These are phyloP conservation scores for Acleris laterana DNA, from an alignment of 2,888 invertebrate species.

Conservation along the genomic window DNA sequence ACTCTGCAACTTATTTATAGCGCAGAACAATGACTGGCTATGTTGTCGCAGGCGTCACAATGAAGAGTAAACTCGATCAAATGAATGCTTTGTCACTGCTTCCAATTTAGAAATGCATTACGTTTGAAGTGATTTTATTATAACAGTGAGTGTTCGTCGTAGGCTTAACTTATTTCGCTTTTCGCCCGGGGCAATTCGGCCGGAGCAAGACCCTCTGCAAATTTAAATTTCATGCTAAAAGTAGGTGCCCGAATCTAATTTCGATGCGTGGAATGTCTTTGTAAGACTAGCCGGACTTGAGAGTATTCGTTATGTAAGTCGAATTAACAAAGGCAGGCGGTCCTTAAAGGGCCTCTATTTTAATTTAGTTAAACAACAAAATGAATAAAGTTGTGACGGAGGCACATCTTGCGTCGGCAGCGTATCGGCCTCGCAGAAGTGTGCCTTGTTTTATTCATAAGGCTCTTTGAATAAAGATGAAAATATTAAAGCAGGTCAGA, in stretches of 20 bases:
- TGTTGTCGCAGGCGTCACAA: slow-evolving; percentile 22
- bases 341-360: slow-evolving; percentile 51
- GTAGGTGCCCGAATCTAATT: slow-evolving; percentile 33
- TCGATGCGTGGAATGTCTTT: slow-evolving; percentile 36
- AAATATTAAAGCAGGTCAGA: slow-evolving; percentile 76
- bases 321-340: slow-evolving; percentile 38
- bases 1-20: slow-evolving; percentile 65
- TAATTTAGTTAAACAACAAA: slow-evolving; percentile 70
- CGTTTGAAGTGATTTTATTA: slow-evolving; percentile 49
- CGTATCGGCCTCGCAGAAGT: slow-evolving; percentile 59
- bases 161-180: slow-evolving; percentile 24
- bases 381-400: slow-evolving; percentile 66
- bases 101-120: slow-evolving; percentile 67
- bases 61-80: slow-evolving; percentile 48
- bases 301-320: slow-evolving; percentile 18
- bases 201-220: slow-evolving; percentile 9
- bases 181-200: slow-evolving; percentile 23
- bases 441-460: slow-evolving; percentile 79
- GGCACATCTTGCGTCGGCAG: slow-evolving; percentile 63
- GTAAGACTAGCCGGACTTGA: slow-evolving; percentile 18
- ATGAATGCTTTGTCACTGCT: slow-evolving; percentile 65
- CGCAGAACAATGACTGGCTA: slow-evolving; percentile 13
- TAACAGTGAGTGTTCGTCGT: slow-evolving; percentile 28
- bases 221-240: slow-evolving; percentile 28
- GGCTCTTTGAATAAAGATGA: slow-evolving; percentile 82